Conservation (phyloP, 2,113 vertebrate genomes). For the Litocranius walleri region DNA sequence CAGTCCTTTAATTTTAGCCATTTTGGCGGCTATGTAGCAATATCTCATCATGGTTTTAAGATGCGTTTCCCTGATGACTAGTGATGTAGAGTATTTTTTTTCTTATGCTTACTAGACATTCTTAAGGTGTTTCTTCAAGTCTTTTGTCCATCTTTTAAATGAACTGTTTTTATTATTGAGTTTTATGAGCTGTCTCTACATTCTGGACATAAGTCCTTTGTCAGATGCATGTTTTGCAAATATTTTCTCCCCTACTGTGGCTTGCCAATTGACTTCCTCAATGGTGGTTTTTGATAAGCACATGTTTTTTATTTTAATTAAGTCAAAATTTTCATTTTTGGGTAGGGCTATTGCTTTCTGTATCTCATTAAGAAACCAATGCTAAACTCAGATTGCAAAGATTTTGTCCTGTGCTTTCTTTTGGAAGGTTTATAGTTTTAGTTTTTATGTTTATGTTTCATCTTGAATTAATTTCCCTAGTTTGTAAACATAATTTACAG, state of each 20-base stretch:
- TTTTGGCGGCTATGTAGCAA: background rate
- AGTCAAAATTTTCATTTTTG: background rate
- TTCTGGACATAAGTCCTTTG: background rate
- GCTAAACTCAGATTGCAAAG: background rate
- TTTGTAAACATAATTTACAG: constrained; percentile 30
- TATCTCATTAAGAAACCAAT: background rate
- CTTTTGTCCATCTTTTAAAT: background rate
- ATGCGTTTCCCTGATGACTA: background rate
- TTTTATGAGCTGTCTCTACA: background rate
- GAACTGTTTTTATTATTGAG: background rate
- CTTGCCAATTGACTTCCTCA: background rate
- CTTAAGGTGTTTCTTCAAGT: background rate
- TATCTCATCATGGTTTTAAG: background rate
- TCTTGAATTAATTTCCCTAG: constrained; percentile 18
- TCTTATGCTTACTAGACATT: background rate
- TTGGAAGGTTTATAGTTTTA: background rate
- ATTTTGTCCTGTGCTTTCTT: background rate
- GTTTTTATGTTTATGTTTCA: background rate
- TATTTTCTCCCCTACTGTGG: background rate
- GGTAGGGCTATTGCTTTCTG: background rate
- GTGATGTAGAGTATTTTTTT: background rate
- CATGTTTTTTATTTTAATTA: background rate
- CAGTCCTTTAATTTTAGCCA: background rate
- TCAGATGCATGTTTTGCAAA: background rate
- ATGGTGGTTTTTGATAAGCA: background rate